Conservation (phyloP, 2,888 invertebrate genomes). For the Timema cristinae region DNA sequence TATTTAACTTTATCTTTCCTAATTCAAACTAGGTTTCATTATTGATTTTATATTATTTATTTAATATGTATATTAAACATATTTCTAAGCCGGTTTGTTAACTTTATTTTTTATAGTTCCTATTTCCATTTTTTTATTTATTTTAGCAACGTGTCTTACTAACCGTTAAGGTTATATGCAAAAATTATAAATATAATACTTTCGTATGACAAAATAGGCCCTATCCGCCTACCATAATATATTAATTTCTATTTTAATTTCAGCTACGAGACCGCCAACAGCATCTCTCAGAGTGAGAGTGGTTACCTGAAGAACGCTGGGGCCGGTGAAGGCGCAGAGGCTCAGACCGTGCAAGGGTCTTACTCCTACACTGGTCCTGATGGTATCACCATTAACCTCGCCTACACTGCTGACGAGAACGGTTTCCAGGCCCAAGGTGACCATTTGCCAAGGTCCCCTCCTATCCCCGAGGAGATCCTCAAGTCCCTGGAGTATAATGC, state of each 20-base stretch:
- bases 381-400: constrained; percentile 55
- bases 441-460: constrained; percentile 28
- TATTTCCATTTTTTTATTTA: no score
- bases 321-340: constrained; percentile 50
- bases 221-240: no score
- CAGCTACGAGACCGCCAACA: constrained; percentile 71
- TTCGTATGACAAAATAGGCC: no score
- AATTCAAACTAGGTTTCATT: no score
- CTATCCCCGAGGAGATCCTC: constrained; percentile 35
- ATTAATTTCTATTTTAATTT: constrained; percentile 33
- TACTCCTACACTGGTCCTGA: constrained; percentile 68
- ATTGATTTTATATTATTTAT: no score
- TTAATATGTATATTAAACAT: no score
- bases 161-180: no score
- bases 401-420: constrained; percentile 28
- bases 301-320: constrained; percentile 69
- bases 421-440: constrained; percentile 11
- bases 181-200: no score
- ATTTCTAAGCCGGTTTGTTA: no score
- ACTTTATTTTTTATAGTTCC: no score
- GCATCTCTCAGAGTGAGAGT: constrained; percentile 64
- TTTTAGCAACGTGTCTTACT: no score
- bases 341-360: constrained; percentile 67
- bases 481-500: constrained; percentile 47
- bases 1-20: no score